Evolutionary conservation across 2,113 vertebrate species (phyloP).

Genomic region (Bettongia penicillata): DNA sequence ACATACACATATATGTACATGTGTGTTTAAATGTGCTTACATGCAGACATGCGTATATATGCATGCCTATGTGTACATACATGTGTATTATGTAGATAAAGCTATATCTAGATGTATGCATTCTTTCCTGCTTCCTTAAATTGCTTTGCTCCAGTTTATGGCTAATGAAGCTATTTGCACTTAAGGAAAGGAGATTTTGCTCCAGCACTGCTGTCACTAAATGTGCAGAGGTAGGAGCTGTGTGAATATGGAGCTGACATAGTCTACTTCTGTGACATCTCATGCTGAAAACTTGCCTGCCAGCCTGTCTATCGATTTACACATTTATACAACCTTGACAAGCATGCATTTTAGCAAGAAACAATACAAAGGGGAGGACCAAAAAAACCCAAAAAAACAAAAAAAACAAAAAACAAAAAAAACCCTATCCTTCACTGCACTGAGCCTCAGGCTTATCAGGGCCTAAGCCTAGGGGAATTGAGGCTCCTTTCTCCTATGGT

Average conservation of each 20-base stretch:
- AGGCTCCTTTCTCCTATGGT: conserved; percentile 59
- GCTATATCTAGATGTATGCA: conserved; percentile 9
- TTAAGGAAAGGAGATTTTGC: conserved; percentile 6
- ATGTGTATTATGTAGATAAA: neutral
- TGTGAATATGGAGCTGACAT: conserved; percentile 13
- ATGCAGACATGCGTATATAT: too few relatives aligned
- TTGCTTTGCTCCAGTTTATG: conserved; percentile 23
- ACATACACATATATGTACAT: too few relatives aligned
- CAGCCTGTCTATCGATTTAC: conserved; percentile 56
- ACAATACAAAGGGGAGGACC: conserved; percentile 58
- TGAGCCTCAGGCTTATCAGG: conserved; percentile 53
- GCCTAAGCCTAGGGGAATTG: conserved; percentile 45
- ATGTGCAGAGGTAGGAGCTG: conserved; percentile 13
- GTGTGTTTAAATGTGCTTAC: neutral
- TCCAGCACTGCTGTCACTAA: conserved; percentile 41
- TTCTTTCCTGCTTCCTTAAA: conserved; percentile 44
- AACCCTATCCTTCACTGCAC: conserved; percentile 35
- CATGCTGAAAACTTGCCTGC: conserved; percentile 49
- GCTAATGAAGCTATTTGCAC: neutral
- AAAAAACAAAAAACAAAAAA: conserved; percentile 11
- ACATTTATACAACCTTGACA: conserved; percentile 62
- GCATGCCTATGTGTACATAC: neutral
- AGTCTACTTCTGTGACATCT: conserved; percentile 43
- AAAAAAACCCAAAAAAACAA: too few relatives aligned
- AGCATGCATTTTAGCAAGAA: conserved; percentile 74